Evolutionary conservation across 2,888 invertebrate species (phyloP).

Genomic region (Drosophila gaucha): DNA sequence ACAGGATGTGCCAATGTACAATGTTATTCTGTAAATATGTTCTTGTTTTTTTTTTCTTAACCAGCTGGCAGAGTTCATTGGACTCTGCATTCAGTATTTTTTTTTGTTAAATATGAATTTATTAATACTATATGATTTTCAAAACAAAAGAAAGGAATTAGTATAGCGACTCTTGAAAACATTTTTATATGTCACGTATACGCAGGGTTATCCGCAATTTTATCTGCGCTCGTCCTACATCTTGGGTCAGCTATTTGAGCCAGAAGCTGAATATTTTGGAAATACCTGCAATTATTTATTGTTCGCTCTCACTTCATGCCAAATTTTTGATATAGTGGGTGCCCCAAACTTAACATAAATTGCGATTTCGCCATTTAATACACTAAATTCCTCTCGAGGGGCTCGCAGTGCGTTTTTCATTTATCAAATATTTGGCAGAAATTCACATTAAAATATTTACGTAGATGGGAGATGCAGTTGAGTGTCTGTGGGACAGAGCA

Average conservation of each 20-base stretch:
- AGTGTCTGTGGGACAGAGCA: neutral
- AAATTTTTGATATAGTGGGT: slow-evolving; percentile 23
- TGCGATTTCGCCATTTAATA: slow-evolving; percentile 16
- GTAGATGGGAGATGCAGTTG: neutral
- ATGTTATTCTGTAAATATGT: slow-evolving; percentile 9
- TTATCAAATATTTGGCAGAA: slow-evolving; percentile 11
- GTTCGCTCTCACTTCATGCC: neutral
- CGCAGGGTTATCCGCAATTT: neutral
- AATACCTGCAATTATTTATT: slow-evolving; percentile 31
- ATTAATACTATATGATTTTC: neutral
- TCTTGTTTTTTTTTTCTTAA: slow-evolving; percentile 7
- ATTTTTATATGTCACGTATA: neutral
- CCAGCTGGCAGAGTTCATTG: slow-evolving; percentile 30
- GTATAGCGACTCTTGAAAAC: neutral
- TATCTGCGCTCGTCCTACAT: neutral
- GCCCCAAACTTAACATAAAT: slow-evolving; percentile 12
- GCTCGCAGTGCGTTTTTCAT: neutral
- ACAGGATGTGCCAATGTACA: slow-evolving; percentile 15
- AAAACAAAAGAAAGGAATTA: neutral
- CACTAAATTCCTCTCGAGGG: slow-evolving; percentile 29
- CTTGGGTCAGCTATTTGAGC: neutral
- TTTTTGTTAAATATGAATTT: too few species aligned
- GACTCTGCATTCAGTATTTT: slow-evolving; percentile 21
- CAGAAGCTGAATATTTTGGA: too few species aligned
- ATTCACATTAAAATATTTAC: slow-evolving; percentile 20